phyloP scores from a whole-genome alignment of 2,113 vertebrate species.

The Meles meles region DNA sequence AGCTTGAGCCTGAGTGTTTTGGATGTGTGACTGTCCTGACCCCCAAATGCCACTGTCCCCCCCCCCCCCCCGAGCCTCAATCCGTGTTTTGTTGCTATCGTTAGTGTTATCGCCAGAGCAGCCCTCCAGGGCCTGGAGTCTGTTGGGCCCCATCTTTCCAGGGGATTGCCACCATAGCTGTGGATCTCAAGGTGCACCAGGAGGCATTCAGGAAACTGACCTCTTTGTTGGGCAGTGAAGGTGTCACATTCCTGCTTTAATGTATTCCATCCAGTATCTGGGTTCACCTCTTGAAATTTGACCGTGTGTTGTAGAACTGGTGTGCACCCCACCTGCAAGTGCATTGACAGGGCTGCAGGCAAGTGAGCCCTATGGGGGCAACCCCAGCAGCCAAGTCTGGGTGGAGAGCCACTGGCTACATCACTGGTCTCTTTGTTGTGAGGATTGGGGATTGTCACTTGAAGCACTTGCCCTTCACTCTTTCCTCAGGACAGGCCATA shows the following conservation, averaged over 20 bases:
- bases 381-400: background rate
- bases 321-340: background rate
- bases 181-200: background rate
- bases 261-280: background rate
- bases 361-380: background rate
- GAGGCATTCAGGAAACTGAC: background rate
- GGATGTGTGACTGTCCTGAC: background rate
- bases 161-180: background rate
- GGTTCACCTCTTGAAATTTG: background rate
- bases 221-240: rapidly evolving
- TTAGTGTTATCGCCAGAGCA: background rate
- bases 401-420: background rate
- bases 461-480: background rate
- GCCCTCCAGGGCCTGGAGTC: background rate
- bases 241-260: background rate
- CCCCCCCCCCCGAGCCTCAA: too few relatives aligned
- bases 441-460: background rate
- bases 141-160: background rate
- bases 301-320: constrained; percentile 13
- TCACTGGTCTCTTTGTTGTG: background rate
- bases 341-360: background rate
- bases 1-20: background rate
- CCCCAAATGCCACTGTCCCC: background rate
- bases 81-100: background rate
- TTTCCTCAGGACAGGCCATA: background rate